phyloP scores from a whole-genome alignment of 2,888 invertebrate genomes.

The Odontocolon sp. region DNA sequence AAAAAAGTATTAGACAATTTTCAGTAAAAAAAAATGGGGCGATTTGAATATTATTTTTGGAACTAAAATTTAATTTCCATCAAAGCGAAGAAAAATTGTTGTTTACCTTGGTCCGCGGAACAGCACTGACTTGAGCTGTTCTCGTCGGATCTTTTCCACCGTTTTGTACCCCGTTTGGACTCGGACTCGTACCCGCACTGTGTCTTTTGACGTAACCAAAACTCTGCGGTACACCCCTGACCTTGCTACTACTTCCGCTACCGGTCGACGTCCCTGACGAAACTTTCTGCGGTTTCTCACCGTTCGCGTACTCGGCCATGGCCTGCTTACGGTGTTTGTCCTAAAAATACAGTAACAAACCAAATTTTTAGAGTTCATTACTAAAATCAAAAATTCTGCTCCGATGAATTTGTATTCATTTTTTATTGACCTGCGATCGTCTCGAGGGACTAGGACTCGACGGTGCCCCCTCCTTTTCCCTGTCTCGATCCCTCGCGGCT shows the following conservation, averaged over 20 bases:
- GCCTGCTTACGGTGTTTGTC: constrained; percentile 78
- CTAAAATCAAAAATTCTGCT: too few relatives aligned
- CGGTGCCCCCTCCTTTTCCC: constrained; percentile 77
- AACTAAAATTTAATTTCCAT: background rate
- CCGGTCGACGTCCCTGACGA: constrained; percentile 76
- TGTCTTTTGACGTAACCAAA: constrained; percentile 92
- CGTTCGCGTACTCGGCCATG: constrained; percentile 78
- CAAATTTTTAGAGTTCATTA: too few relatives aligned
- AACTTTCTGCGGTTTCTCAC: constrained; percentile 77
- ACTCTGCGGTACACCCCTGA: constrained; percentile 88
- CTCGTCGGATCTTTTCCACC: constrained; percentile 81
- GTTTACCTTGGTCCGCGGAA: constrained; percentile 89
- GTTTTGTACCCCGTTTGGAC: constrained; percentile 80
- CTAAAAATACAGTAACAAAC: constrained; percentile 58
- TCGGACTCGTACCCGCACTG: constrained; percentile 82
- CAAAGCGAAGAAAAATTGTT: constrained; percentile 17
- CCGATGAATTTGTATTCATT: too few relatives aligned
- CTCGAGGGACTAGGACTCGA: constrained; percentile 79
- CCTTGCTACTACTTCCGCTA: constrained; percentile 85
- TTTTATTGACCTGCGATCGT: constrained; percentile 73
- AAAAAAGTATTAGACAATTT: background rate
- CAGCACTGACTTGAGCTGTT: constrained; percentile 92
- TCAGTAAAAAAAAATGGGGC: background rate
- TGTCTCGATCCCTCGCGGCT: constrained; percentile 76
- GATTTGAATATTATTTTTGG: background rate